phyloP scores from a whole-genome alignment of 2,797 vertebrate species.

The Sebastes matsubarae region DNA sequence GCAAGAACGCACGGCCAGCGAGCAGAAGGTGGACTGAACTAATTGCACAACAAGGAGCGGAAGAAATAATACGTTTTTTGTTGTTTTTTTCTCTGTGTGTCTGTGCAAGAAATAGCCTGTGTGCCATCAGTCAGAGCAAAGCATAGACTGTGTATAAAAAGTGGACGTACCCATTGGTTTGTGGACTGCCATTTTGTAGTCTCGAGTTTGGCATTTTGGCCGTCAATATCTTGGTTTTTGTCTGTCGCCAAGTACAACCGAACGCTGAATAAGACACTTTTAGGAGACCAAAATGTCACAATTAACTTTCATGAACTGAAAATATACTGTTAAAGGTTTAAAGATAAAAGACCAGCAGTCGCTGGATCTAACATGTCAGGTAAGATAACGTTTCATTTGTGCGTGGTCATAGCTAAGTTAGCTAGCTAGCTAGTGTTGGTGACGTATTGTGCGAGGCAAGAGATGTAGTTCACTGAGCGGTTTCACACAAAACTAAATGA shows the following conservation, averaged over 20 bases:
- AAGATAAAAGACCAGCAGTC: neutral
- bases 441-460: no score
- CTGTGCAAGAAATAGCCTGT: neutral
- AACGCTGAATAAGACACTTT: neutral
- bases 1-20: neutral
- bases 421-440: no score
- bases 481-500: no score
- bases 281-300: neutral
- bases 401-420: no score
- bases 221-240: no score
- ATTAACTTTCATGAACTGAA: neutral
- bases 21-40: conserved; percentile 2
- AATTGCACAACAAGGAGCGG: conserved; percentile 29
- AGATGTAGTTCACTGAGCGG: no score
- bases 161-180: neutral
- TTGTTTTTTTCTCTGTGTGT: neutral
- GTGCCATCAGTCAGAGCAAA: neutral
- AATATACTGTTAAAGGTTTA: neutral
- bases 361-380: no score
- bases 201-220: neutral
- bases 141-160: no score
- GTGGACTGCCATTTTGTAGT: neutral
- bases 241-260: neutral
- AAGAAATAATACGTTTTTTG: conserved; percentile 18
- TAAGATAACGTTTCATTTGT: no score